phyloP scores from a whole-genome alignment of 2,797 vertebrate genomes.

The Halcyon badia region DNA sequence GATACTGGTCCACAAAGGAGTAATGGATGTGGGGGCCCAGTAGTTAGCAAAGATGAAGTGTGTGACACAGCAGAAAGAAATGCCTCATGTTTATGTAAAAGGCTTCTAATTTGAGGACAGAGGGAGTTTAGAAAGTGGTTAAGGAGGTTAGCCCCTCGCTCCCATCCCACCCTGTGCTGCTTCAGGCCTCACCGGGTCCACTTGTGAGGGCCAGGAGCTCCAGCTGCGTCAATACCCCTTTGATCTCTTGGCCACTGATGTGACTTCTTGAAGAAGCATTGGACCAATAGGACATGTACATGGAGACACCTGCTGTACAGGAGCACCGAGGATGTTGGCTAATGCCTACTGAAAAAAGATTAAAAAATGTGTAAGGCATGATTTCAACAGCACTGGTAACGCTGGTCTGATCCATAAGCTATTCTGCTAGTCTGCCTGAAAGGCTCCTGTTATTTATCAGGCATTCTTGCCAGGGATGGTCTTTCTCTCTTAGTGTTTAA shows the following conservation, averaged over 20 bases:
- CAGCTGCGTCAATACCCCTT: neutral
- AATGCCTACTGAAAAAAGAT: neutral
- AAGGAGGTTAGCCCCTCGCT: neutral
- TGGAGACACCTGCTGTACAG: neutral
- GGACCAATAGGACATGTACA: neutral
- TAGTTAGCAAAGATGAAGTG: neutral
- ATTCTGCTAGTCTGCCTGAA: neutral
- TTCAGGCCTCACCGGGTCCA: rapidly evolving
- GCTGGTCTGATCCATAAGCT: neutral
- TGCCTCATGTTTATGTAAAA: neutral
- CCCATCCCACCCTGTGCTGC: neutral
- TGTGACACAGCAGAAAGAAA: neutral
- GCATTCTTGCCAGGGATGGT: neutral
- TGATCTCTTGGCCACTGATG: neutral
- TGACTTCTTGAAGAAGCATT: neutral
- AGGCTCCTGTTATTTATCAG: constrained; percentile 10
- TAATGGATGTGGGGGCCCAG: neutral
- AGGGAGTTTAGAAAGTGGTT: neutral
- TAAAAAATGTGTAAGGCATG: neutral
- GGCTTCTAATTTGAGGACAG: neutral
- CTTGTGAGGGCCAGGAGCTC: neutral
- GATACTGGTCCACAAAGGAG: neutral
- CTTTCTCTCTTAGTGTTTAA: neutral
- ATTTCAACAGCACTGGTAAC: neutral
- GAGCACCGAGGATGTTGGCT: neutral